These are phyloP conservation scores for Anagrus nilaparvatae DNA, from an alignment of 1,140 invertebrate genomes.

Conservation along the genomic window DNA sequence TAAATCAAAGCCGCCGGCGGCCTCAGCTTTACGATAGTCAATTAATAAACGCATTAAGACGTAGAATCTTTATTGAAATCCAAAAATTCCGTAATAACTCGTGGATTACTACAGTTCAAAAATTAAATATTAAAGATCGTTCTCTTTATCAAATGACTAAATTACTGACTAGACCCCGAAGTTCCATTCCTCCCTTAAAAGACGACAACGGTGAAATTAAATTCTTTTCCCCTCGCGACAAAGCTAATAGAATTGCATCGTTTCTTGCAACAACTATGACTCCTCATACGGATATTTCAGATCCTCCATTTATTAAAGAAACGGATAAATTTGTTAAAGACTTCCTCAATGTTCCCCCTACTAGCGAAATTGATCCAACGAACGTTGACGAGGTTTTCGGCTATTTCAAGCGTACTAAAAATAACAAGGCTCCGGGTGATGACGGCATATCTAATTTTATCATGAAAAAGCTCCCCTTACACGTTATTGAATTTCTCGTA, in stretches of 20 bases:
- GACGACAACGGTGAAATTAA: not conserved
- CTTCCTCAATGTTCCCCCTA: not conserved
- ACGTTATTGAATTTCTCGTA: not conserved
- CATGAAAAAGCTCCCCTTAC: constrained; percentile 1
- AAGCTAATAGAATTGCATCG: constrained; percentile 3
- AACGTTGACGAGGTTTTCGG: not conserved
- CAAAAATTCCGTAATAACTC: not conserved
- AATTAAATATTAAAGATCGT: constrained; percentile 7
- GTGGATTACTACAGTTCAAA: constrained; percentile 2
- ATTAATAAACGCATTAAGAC: too few species aligned
- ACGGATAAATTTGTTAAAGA: not conserved
- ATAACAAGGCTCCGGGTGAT: constrained; percentile 3
- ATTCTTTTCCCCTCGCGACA: constrained; percentile 1
- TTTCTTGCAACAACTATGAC: too few species aligned
- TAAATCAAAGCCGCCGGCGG: too few species aligned
- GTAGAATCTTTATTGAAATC: too few species aligned
- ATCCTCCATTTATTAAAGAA: not conserved
- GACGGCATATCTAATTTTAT: constrained; percentile 3
- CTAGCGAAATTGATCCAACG: not conserved
- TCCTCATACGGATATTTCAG: too few species aligned
- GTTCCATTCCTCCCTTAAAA: not conserved
- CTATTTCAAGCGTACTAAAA: not conserved
- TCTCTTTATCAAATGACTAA: constrained; percentile 7
- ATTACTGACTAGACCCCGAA: not conserved
- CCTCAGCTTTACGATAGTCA: too few species aligned